A percentile compares a stretch with the other conserved stretches of the same genome.
phyloP scores from a whole-genome alignment of 2,797 vertebrate species.

The Coreius guichenoti region DNA sequence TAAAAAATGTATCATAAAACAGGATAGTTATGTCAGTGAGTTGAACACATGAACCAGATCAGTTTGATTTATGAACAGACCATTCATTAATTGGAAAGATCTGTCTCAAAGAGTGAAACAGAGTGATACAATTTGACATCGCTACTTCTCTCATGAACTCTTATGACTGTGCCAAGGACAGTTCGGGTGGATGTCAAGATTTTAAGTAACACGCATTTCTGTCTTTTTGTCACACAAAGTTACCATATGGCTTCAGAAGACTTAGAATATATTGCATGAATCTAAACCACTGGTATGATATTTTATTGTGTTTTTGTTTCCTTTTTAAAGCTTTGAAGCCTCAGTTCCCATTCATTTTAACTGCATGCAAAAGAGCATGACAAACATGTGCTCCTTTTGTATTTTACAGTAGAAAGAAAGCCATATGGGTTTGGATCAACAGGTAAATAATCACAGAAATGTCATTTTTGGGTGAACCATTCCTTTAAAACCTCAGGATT shows the following conservation, averaged over 20 bases:
- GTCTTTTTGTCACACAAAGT: neutral
- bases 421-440: neutral
- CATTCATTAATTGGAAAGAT: neutral
- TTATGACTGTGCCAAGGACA: neutral
- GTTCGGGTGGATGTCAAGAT: neutral
- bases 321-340: neutral
- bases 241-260: neutral
- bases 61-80: neutral
- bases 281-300: neutral
- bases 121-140: neutral
- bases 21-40: neutral
- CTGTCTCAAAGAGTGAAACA: neutral
- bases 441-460: neutral
- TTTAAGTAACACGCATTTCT: neutral
- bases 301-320: neutral
- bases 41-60: neutral
- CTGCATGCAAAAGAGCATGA: neutral
- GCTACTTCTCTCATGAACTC: neutral
- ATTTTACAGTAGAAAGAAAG: neutral
- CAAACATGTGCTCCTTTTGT: neutral
- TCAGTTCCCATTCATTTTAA: neutral
- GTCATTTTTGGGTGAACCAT: neutral
- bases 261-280: no score
- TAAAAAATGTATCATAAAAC: neutral
- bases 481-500: no score